phyloP scores from a whole-genome alignment of 2,113 vertebrate genomes.

The Natator depressus region DNA sequence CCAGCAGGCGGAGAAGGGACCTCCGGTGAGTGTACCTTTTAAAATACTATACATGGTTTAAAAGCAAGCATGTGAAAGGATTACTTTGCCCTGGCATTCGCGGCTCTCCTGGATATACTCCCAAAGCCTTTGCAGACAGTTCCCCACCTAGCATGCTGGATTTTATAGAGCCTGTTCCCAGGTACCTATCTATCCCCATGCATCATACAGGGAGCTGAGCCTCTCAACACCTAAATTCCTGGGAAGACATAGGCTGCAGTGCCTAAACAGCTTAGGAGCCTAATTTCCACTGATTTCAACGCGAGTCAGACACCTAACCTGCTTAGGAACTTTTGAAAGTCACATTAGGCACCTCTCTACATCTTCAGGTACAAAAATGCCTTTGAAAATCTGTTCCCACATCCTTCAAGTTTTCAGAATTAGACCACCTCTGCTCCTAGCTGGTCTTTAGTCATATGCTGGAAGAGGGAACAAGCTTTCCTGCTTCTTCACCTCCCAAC shows the following conservation, averaged over 20 bases:
- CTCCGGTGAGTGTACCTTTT: too few species aligned
- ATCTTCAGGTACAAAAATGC: background rate
- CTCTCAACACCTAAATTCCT: background rate
- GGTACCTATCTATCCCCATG: background rate
- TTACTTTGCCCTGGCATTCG: too few species aligned
- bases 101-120: too few species aligned
- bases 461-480: background rate
- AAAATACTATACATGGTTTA: too few species aligned
- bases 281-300: background rate
- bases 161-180: background rate
- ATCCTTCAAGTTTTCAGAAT: background rate
- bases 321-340: background rate
- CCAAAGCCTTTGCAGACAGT: too few species aligned
- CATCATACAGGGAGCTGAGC: background rate
- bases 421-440: background rate
- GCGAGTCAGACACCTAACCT: background rate
- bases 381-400: background rate
- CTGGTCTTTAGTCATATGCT: background rate
- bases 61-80: too few species aligned
- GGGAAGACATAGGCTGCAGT: background rate
- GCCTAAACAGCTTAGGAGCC: too few species aligned
- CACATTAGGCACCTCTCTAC: background rate
- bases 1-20: too few species aligned
- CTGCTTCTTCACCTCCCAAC: background rate
- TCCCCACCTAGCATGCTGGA: background rate